These are phyloP conservation scores for Enteromius fasciolatus DNA, from an alignment of 2,797 vertebrate genomes.

Conservation along the genomic window DNA sequence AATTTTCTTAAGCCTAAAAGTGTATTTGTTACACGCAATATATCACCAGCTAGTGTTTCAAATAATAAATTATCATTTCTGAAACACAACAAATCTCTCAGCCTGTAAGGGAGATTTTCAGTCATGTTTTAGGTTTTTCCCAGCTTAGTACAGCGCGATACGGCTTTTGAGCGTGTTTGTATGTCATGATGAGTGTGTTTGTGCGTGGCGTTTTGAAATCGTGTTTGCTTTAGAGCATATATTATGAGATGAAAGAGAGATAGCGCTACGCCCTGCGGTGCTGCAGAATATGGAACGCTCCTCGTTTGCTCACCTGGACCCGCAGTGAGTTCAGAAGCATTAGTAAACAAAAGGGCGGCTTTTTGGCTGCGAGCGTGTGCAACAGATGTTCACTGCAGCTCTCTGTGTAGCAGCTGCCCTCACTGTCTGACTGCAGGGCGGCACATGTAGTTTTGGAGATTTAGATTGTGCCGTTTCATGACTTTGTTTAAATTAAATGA, in stretches of 20 bases:
- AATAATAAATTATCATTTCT: neutral
- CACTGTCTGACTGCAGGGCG: slow-evolving; percentile 23
- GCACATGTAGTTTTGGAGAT: neutral
- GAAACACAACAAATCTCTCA: neutral
- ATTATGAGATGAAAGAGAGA: slow-evolving; percentile 63
- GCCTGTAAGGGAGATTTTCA: slow-evolving; percentile 33
- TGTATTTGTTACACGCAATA: neutral
- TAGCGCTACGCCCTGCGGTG: slow-evolving; percentile 30
- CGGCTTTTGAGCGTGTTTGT: slow-evolving; percentile 28
- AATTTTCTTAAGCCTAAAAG: neutral
- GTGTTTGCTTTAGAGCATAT: slow-evolving; percentile 35
- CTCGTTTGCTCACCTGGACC: slow-evolving; percentile 68
- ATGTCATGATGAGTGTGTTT: neutral
- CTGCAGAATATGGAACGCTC: slow-evolving; percentile 48
- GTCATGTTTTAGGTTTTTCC: slow-evolving; percentile 8
- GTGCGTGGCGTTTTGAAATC: slow-evolving; percentile 43
- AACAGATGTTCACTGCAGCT: slow-evolving; percentile 48
- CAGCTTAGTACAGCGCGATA: slow-evolving; percentile 24
- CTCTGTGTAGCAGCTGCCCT: slow-evolving; percentile 39
- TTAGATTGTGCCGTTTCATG: neutral
- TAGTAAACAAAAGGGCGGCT: slow-evolving; percentile 63
- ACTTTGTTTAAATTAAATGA: slow-evolving; percentile 8
- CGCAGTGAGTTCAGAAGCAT: slow-evolving; percentile 59
- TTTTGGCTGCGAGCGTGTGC: slow-evolving; percentile 50
- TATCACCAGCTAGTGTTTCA: neutral